Conservation (phyloP, 2,888 invertebrate genomes). For the Harpalus rubripes region DNA sequence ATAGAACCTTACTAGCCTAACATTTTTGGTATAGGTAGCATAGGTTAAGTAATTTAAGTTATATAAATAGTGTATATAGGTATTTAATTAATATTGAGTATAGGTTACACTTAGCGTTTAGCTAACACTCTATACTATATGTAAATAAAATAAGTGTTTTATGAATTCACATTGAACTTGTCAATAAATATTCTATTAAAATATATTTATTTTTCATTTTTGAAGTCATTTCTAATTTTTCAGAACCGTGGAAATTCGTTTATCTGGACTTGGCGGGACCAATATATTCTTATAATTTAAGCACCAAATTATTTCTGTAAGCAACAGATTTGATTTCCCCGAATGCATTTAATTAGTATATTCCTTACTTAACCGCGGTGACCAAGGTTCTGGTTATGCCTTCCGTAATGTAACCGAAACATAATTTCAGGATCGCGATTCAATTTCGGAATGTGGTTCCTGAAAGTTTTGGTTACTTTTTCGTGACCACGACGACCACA, state of each 20-base stretch:
- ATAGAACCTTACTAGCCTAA: background rate
- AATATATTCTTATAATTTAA: too few species aligned
- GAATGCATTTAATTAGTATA: too few species aligned
- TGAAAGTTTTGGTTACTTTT: too few species aligned
- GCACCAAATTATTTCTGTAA: too few species aligned
- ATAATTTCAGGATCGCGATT: too few species aligned
- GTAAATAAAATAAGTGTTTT: slow-evolving; percentile 16
- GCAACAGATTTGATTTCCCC: too few species aligned
- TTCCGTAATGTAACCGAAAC: too few species aligned
- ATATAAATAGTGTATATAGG: background rate
- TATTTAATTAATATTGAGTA: background rate
- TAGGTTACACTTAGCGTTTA: slow-evolving; percentile 15
- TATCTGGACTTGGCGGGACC: too few species aligned
- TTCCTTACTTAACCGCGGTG: too few species aligned
- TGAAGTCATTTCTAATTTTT: background rate
- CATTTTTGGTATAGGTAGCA: background rate
- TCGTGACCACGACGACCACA: too few species aligned
- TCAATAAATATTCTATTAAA: slow-evolving; percentile 32
- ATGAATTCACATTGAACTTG: slow-evolving; percentile 18
- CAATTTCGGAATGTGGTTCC: too few species aligned
- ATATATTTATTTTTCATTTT: background rate
- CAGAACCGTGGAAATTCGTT: background rate
- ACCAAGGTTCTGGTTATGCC: too few species aligned
- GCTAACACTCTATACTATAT: slow-evolving; percentile 21
- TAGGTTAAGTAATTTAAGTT: background rate